phyloP scores from a whole-genome alignment of 2,888 invertebrate species.

The Drosophila mimetica region DNA sequence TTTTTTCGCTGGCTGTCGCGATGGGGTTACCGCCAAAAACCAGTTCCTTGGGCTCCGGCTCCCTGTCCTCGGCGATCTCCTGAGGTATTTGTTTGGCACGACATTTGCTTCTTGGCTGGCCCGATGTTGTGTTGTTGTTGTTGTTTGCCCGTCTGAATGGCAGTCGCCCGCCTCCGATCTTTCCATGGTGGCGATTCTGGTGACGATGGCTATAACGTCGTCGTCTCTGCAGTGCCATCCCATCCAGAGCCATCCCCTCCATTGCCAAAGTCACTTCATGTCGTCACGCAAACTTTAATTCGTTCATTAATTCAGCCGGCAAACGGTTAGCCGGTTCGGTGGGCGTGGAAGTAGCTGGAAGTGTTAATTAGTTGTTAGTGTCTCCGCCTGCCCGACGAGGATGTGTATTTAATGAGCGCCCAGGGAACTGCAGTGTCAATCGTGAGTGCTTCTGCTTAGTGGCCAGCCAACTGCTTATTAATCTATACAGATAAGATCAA shows the following conservation, averaged over 20 bases:
- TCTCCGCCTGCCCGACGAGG: slow-evolving; percentile 30
- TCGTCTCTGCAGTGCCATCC: slow-evolving; percentile 24
- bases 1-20: slow-evolving; percentile 43
- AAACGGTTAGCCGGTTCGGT: slow-evolving; percentile 72
- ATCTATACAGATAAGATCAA: slow-evolving; percentile 14
- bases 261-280: slow-evolving; percentile 58
- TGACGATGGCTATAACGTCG: slow-evolving; percentile 47
- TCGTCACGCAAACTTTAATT: slow-evolving; percentile 77
- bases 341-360: slow-evolving; percentile 76
- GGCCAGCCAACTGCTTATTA: slow-evolving; percentile 34
- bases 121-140: slow-evolving; percentile 26
- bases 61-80: slow-evolving; percentile 56
- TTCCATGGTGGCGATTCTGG: slow-evolving; percentile 27
- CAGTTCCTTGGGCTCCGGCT: slow-evolving; percentile 64
- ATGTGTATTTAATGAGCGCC: slow-evolving; percentile 43
- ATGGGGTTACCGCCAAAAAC: slow-evolving; percentile 43
- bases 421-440: slow-evolving; percentile 43
- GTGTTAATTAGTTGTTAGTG: slow-evolving; percentile 78
- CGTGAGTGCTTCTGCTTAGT: slow-evolving; percentile 38
- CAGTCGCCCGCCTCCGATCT: slow-evolving; percentile 31
- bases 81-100: slow-evolving; percentile 74
- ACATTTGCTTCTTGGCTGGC: slow-evolving; percentile 70
- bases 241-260: background rate
- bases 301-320: slow-evolving; percentile 77
- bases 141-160: slow-evolving; percentile 28